Percentiles rank a stretch among this genome's conserved stretches.
These are phyloP conservation scores for Homalodisca vitripennis DNA, from an alignment of 1,140 invertebrate genomes.

Conservation along the genomic window DNA sequence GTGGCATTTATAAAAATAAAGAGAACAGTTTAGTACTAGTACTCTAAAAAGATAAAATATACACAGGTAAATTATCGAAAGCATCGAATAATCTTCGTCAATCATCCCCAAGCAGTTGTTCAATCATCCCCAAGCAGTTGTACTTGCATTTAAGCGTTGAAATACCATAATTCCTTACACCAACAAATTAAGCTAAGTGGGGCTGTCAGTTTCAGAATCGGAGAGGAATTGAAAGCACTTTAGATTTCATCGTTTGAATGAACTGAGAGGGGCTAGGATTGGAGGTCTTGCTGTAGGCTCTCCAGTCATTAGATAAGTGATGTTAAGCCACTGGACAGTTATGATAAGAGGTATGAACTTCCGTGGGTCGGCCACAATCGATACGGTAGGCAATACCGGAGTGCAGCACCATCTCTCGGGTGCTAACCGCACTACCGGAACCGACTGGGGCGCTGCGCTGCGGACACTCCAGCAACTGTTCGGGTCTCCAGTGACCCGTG, in stretches of 20 bases:
- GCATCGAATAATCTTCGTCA: too few relatives aligned
- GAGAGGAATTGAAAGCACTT: conserved; percentile 5
- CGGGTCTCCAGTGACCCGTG: too few relatives aligned
- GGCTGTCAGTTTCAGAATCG: conserved; percentile 8
- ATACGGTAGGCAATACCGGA: background rate
- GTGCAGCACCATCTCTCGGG: background rate
- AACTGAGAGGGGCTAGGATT: background rate
- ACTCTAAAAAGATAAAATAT: too few relatives aligned
- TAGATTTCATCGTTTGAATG: conserved; percentile 9
- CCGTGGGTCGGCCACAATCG: background rate
- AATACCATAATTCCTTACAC: background rate
- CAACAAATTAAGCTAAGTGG: conserved; percentile 4
- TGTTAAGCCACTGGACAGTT: conserved; percentile 8
- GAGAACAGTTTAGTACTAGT: too few relatives aligned
- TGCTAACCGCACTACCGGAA: background rate
- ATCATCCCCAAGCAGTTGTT: too few relatives aligned
- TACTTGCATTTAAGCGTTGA: too few relatives aligned
- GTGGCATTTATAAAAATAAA: too few relatives aligned
- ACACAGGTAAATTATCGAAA: too few relatives aligned
- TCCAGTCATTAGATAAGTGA: conserved; percentile 22
- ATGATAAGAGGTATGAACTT: background rate
- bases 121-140: too few relatives aligned
- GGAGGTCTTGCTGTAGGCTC: background rate
- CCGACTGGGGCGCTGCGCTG: too few relatives aligned
- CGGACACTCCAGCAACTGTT: too few relatives aligned